Percentiles rank a stretch among this genome's conserved stretches.
These are phyloP conservation scores for Reinhardtius hippoglossoides DNA, from an alignment of 2,113 vertebrate species.

Conservation along the genomic window DNA sequence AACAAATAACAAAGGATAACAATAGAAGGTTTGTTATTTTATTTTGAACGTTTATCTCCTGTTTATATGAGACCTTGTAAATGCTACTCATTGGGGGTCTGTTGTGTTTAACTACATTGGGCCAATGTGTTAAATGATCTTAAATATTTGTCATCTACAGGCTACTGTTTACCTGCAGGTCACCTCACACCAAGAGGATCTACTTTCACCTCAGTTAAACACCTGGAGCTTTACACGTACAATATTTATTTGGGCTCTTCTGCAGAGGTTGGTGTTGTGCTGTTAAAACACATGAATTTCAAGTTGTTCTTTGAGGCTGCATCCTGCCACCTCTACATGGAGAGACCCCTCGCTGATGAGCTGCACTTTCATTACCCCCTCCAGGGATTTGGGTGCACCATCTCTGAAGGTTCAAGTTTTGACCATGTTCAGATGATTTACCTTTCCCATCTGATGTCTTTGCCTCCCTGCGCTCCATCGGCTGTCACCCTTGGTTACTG, in stretches of 20 bases:
- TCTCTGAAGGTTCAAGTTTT: slow-evolving; percentile 57
- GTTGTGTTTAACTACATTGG: background rate
- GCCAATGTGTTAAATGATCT: background rate
- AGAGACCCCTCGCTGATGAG: background rate
- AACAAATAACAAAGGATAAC: no score
- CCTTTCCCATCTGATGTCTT: slow-evolving; percentile 55
- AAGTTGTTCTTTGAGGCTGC: slow-evolving; percentile 20
- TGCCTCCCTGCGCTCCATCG: slow-evolving; percentile 30
- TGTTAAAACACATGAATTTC: slow-evolving; percentile 51
- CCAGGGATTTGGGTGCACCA: slow-evolving; percentile 10
- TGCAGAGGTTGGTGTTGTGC: background rate
- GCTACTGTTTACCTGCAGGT: background rate
- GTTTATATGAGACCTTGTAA: no score
- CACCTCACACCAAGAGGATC: slow-evolving; percentile 6
- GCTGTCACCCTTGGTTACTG: slow-evolving; percentile 62
- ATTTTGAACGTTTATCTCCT: no score
- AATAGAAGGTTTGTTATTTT: no score
- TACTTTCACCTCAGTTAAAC: slow-evolving; percentile 44
- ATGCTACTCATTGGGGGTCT: no score
- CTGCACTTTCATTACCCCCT: background rate
- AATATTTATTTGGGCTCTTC: background rate
- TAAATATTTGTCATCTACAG: background rate
- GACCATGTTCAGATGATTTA: slow-evolving; percentile 38
- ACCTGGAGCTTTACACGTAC: background rate
- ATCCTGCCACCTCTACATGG: slow-evolving; percentile 42